Percentiles rank a stretch among this genome's conserved stretches.
These are phyloP conservation scores for Sturnus vulgaris DNA, from an alignment of 2,113 vertebrate species.

Conservation along the genomic window DNA sequence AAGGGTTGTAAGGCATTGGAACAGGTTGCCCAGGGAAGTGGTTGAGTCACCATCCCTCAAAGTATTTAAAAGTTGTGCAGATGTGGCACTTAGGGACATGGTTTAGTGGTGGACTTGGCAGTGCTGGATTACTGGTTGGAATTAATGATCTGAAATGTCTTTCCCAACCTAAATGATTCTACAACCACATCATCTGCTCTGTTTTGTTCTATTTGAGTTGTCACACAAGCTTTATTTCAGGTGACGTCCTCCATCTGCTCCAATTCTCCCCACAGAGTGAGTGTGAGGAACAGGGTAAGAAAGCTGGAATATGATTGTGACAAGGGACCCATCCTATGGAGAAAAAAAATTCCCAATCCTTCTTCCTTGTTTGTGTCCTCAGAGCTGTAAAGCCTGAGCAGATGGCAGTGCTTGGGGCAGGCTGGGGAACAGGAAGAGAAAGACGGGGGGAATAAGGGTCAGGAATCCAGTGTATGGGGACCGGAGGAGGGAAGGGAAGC, in stretches of 20 bases:
- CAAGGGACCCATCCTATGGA: not conserved
- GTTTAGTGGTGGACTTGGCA: not conserved
- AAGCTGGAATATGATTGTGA: not conserved
- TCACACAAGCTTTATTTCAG: not conserved
- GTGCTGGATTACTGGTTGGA: not conserved
- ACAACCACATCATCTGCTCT: not conserved
- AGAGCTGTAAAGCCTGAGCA: not conserved
- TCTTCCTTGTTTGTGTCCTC: not conserved
- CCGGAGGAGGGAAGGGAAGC: rapidly evolving
- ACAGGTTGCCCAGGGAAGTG: not conserved
- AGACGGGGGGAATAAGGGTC: not conserved
- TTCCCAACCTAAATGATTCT: not conserved
- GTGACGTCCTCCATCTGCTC: not conserved
- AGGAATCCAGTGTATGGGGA: not conserved
- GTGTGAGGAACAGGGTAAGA: not conserved
- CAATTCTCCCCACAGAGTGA: not conserved
- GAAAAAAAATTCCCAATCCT: not conserved
- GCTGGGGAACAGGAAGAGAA: not conserved
- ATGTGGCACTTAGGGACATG: too few relatives aligned
- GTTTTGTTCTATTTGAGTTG: not conserved
- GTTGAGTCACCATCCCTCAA: not conserved
- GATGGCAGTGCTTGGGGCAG: rapidly evolving
- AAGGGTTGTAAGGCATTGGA: not conserved
- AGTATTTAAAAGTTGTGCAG: not conserved
- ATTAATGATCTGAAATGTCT: not conserved